Base-by-base conservation (phyloP, 2,113 vertebrate species). In the Etheostoma spectabile region DNA sequence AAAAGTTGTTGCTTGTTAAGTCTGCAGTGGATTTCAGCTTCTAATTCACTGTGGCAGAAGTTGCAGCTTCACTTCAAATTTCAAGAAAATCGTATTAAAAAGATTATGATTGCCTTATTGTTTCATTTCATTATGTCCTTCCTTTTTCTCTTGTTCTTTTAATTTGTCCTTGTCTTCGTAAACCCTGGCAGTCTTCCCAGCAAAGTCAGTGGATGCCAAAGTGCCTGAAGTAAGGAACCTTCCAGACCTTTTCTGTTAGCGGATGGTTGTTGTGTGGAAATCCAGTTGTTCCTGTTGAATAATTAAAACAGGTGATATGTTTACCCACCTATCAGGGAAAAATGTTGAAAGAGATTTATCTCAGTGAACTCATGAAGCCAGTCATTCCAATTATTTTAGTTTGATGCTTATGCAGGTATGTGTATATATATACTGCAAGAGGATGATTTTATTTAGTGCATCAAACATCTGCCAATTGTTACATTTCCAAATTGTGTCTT, bases 151-250 rank as follows among this genome's bases (percentile, higher is more conserved):
- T 6, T 62, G 19, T 52, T 52, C 49, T 55, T 55, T 63, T 18
- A 18, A 55, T 46, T 66, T 56, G n/a, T 22, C 24, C 0, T 4
- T 8, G 27, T 69, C 30, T 62, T 42, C 63, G 49, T 46, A 38
- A 22, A 53, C 5, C 24, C 60, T 79, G 68, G 59, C 68, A 35
- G 21, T 79, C 19, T 24, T 63, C 60, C 67, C 10, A 57, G 51
- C 48, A 24, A 71, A 14, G 42, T 16, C 5, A n/a, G 51, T 21
- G 24, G 10, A 45, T 64, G 77, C 51, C 68, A 72, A 48, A 57
- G 49, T 35, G 38, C 5, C 69, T 5, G 27, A 57, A 73, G 45
- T 51, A 49, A 56, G 4, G 18, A 65, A 48, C 14, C 35, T 49
- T 49, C 48, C 10, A 38, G 22, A 15, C 3, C 0, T 46, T 52